phyloP scores from a whole-genome alignment of 2,888 invertebrate species.

The Rhopalosiphum nymphaeae region DNA sequence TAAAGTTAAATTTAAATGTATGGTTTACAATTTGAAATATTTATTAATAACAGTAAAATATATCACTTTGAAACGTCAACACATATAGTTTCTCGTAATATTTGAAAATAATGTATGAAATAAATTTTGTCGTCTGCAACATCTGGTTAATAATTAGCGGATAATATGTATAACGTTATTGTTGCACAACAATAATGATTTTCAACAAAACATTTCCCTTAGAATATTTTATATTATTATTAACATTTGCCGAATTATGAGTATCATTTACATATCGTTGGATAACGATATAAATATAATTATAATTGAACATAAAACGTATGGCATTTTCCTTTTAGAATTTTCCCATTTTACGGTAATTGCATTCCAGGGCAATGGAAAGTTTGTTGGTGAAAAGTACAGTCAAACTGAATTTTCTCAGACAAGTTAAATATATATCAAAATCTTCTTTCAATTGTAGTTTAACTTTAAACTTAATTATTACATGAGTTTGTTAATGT shows the following conservation, averaged over 20 bases:
- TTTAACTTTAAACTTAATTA: constrained; percentile 17
- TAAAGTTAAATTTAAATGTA: neutral
- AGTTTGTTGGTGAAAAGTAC: constrained; percentile 22
- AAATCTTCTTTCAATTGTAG: constrained; percentile 26
- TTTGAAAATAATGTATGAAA: neutral
- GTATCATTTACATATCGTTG: constrained; percentile 28
- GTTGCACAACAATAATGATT: neutral
- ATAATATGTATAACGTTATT: neutral
- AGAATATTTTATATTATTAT: neutral
- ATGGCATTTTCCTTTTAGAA: neutral
- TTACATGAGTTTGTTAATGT: constrained; percentile 8
- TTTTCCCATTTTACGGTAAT: constrained; percentile 8
- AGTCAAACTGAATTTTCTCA: neutral
- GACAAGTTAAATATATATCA: neutral
- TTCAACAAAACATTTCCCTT: neutral
- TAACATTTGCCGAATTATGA: neutral
- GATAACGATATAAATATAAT: constrained; percentile 10
- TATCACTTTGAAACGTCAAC: neutral
- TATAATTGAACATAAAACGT: neutral
- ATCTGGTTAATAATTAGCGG: constrained; percentile 1
- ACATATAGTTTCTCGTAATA: neutral
- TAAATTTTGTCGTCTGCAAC: neutral
- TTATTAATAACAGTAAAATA: neutral
- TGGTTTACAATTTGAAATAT: neutral
- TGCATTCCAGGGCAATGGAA: neutral